Evolutionary conservation across 2,797 vertebrate genomes (phyloP).

Genomic region (Myotis vivesi): DNA sequence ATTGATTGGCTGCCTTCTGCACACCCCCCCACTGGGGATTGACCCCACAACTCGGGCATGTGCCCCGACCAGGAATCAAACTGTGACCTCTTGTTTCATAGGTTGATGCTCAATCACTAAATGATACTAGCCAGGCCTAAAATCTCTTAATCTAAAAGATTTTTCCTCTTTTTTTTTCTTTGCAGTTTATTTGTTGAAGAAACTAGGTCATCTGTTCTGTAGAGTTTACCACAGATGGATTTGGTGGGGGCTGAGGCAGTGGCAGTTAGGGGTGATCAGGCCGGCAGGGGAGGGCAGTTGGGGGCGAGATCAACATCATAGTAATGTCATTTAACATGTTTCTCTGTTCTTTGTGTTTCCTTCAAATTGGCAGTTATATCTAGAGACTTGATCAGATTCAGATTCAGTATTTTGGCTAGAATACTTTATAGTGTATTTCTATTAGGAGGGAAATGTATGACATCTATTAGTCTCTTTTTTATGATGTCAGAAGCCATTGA

Average conservation of each 20-base stretch:
- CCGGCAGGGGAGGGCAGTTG: too few relatives aligned
- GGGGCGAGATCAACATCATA: not conserved
- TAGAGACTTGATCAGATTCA: not conserved
- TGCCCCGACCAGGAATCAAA: too few relatives aligned
- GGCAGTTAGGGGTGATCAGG: too few relatives aligned
- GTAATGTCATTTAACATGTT: not conserved
- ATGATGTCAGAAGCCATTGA: not conserved
- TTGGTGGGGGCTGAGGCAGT: not conserved
- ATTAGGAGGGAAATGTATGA: not conserved
- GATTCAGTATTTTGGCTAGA: not conserved
- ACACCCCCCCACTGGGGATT: too few relatives aligned
- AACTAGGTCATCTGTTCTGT: not conserved
- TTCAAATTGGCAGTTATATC: not conserved
- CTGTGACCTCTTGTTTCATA: too few relatives aligned
- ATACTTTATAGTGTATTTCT: not conserved
- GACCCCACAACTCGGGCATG: too few relatives aligned
- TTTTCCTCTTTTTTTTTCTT: not conserved
- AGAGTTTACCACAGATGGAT: conserved; percentile 2
- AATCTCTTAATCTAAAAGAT: not conserved
- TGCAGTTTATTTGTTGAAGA: not conserved
- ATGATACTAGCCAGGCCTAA: not conserved
- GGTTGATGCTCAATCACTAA: not conserved
- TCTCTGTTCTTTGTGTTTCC: too few relatives aligned
- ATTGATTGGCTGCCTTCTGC: too few relatives aligned
- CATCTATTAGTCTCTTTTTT: not conserved